Percentiles rank a stretch among this genome's conserved stretches.
These are phyloP conservation scores for Columba livia DNA, from an alignment of 2,113 vertebrate species.

Conservation along the genomic window DNA sequence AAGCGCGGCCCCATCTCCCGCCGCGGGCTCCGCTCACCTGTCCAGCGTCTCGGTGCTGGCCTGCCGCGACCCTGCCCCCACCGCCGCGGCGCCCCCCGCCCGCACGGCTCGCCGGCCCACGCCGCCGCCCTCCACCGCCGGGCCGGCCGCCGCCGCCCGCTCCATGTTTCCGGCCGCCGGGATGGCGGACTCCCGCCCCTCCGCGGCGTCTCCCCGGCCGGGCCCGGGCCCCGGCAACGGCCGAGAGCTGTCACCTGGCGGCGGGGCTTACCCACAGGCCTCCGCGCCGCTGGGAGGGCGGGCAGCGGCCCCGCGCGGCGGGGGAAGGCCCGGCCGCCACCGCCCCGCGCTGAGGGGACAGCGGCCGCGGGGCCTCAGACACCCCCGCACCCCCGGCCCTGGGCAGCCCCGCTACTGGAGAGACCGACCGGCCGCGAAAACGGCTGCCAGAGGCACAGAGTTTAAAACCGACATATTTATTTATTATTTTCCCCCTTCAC, in stretches of 20 bases:
- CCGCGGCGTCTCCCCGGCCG: too few relatives aligned
- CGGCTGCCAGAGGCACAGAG: neutral
- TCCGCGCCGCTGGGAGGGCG: neutral
- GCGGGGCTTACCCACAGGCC: slow-evolving; percentile 20
- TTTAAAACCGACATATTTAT: neutral
- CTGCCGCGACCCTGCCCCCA: too few relatives aligned
- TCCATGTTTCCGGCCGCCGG: too few relatives aligned
- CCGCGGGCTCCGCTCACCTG: too few relatives aligned
- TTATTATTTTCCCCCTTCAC: neutral
- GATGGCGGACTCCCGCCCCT: too few relatives aligned
- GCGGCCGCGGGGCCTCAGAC: neutral
- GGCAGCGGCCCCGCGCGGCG: neutral
- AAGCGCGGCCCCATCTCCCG: too few relatives aligned
- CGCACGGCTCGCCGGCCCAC: too few relatives aligned
- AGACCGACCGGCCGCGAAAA: accelerated
- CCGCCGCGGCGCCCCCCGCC: too few relatives aligned
- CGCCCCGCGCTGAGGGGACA: neutral
- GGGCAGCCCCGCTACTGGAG: neutral
- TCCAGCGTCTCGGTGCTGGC: too few relatives aligned
- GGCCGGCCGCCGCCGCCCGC: too few relatives aligned
- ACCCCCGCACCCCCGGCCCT: neutral
- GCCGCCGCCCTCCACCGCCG: too few relatives aligned
- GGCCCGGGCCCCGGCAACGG: too few relatives aligned
- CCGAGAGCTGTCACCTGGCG: neutral
- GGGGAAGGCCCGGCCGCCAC: neutral